Base-by-base conservation (phyloP, 2,888 invertebrate genomes). In the Heliconius ismenius region DNA sequence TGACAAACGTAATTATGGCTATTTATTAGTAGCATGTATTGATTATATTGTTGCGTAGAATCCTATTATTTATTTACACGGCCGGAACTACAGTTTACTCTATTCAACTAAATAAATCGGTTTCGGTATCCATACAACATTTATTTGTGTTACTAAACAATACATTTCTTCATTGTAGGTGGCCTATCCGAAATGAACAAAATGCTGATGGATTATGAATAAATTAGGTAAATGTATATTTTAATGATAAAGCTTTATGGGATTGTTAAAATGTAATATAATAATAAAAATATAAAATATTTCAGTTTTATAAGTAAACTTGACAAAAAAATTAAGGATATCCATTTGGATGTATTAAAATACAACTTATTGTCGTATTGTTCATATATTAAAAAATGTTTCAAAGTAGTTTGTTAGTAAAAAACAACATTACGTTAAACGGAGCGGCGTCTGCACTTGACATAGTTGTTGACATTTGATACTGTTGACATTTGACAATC, bases 31-130 rank as follows among this genome's bases (percentile, higher is more conserved):
- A 83, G 79, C 74, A 67, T 82, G 79, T 81, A 88, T 88, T 81
- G 86, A 88, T 88, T 88, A 82, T 83, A 82, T 81, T 80, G 81
- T 82, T 76, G 75, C 76, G 78, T 80, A 78, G 74, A 78, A 76
- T 74, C 77, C 79, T 76, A 80, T 82, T 83, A 83, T 83, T 83
- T 84, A 82, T 84, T 84, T 82, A 83, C 79, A 79, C 81, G 36
- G 75, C 82, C 84, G 87, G 87, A 88, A 84, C 83, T 84, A 70
- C 79, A 84, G 83, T 80, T 82, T 80, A 72, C 64, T n/a, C 62
- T 72, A 79, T 77, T 79, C 75, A 7, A 13, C 39, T 39, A 73
- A 67, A 65, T 65, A 58, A 39, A 73, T 67, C 24, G 24, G 60
- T 43, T 67, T 76, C 70, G 63, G 49, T 60, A 39, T 62, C 26